phyloP scores from a whole-genome alignment of 2,113 vertebrate species.

The Rhinolophus sinicus region DNA sequence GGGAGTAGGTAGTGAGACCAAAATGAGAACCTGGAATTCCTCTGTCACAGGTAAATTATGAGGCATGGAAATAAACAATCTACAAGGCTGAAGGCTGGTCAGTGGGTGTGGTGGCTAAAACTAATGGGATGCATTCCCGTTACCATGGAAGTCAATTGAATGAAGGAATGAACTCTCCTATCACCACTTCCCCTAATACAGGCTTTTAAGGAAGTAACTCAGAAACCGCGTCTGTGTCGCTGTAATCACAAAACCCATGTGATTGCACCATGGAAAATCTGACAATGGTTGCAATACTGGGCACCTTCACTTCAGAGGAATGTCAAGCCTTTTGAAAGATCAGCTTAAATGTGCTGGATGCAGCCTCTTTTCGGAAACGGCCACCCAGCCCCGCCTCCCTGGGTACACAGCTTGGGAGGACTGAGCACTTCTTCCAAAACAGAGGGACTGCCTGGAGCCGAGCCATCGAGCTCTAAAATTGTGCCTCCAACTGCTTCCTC shows the following conservation, averaged over 20 bases:
- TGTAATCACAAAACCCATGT: no score
- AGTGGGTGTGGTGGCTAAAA: neutral
- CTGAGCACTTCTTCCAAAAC: neutral
- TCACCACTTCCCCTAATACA: neutral
- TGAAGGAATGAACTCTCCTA: neutral
- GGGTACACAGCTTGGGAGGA: neutral
- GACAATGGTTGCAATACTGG: neutral
- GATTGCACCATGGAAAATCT: neutral
- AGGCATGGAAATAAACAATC: neutral
- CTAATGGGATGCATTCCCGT: neutral
- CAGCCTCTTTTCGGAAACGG: neutral
- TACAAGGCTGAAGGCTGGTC: neutral
- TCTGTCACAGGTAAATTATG: neutral
- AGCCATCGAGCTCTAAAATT: neutral
- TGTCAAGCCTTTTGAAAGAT: neutral
- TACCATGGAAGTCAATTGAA: neutral
- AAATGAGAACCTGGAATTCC: neutral
- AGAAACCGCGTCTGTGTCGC: neutral
- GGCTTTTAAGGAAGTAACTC: neutral
- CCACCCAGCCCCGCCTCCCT: accelerated
- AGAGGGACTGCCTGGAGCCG: accelerated
- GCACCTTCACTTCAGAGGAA: neutral
- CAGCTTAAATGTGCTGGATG: neutral
- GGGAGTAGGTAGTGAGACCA: neutral
- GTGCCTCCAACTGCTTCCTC: neutral